These are phyloP conservation scores for Coranthus polyacanthus DNA, from an alignment of 2,797 vertebrate genomes.

Conservation along the genomic window DNA sequence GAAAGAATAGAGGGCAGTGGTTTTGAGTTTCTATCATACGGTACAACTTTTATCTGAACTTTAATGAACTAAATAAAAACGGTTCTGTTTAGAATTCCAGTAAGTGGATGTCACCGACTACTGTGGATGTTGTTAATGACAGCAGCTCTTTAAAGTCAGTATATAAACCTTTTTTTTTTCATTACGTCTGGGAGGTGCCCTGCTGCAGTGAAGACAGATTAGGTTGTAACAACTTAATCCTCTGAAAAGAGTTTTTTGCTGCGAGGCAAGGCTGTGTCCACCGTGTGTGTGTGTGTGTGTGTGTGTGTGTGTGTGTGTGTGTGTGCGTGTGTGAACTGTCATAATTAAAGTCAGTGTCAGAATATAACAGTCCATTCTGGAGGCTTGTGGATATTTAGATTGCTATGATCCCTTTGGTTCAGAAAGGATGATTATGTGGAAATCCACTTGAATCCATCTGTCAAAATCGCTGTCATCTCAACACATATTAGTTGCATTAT, in stretches of 20 bases:
- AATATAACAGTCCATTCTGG: conserved; percentile 13
- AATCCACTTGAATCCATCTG: background rate
- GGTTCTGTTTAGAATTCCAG: too few species aligned
- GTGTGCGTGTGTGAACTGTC: conserved; percentile 48
- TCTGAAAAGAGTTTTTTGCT: conserved; percentile 43
- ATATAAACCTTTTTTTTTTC: background rate
- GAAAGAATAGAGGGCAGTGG: too few species aligned
- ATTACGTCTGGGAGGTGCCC: conserved; percentile 22
- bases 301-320: too few species aligned
- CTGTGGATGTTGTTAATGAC: too few species aligned
- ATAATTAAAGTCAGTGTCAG: conserved; percentile 46
- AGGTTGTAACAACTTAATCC: conserved; percentile 69
- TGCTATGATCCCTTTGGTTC: conserved; percentile 23
- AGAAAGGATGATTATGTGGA: conserved; percentile 11
- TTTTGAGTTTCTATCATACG: too few species aligned
- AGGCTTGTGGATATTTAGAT: conserved; percentile 13
- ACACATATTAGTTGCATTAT: background rate
- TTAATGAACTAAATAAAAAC: too few species aligned
- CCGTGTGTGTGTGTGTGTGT: conserved; percentile 44
- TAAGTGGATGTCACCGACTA: too few species aligned
- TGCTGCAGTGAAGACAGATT: conserved; percentile 56
- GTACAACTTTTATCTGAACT: too few species aligned
- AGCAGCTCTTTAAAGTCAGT: conserved; percentile 8
- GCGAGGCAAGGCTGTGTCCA: conserved; percentile 27
- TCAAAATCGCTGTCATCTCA: conserved; percentile 1